Evolutionary conservation across 92 coral and sea anemone genomes (phyloP), one percentile per base, ranked within the genome.

Genomic region (Montipora capitata): DNA sequence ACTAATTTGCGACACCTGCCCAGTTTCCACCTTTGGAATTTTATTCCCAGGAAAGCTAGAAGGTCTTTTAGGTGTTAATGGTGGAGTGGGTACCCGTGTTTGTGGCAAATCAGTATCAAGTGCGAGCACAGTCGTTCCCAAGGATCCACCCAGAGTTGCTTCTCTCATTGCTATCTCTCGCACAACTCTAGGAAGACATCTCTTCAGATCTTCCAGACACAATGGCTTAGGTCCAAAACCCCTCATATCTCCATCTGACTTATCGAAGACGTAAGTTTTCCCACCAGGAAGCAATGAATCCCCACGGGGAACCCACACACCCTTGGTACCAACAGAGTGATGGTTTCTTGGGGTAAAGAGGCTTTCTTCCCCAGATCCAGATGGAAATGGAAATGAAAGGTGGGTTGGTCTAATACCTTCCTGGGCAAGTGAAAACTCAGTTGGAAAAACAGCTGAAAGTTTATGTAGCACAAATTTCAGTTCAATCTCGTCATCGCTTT

Each of bases 111-210:
- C 87, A n/a, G 92, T 79, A 77, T 93, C 97, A 41, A 98, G 70
- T 7, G 99, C 99, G 67, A 92, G 88, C 18, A 88, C 92, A 20
- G 98, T 94, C 80, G 94, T 92, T 73, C 99, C 99, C 39, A 98
- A 83, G n/a, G 99, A 91, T 10, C 87, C 92, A 42, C 98, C 96
- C 9, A 96, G 72, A 13, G 94, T 92, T 10, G 99, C 98, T 73
- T 98, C 99, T 52, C 98, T 90, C 49, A 90, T 87, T 9, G 95
- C 93, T 81, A 98, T 93, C 85, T 98, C 98, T 84, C 91, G 81
- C 11, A 98, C 95, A 39, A 98, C 99, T 8, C 94, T 94, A 27
- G 99, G 98, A 58, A 98, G 94, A 3, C 98, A 92, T 74, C 80
- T 79, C 59, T 88, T 94, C 3, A 98, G 89, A 74, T 98, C 99